phyloP scores from a whole-genome alignment of 92 coral and sea anemone genomes.

The Chrysogorgia sp. region DNA sequence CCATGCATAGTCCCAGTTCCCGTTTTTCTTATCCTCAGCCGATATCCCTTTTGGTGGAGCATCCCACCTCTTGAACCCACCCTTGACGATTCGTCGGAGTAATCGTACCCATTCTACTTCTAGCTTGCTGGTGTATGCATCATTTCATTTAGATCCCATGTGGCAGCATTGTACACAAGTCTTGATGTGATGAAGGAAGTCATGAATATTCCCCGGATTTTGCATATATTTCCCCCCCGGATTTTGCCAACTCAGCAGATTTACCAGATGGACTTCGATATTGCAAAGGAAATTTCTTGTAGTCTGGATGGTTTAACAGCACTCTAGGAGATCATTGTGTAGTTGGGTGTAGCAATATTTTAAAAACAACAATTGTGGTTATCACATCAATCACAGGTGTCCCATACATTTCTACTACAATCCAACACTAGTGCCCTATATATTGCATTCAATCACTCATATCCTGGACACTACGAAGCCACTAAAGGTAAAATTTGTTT shows the following conservation, averaged over 20 bases:
- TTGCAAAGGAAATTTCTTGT: slow-evolving; percentile 53
- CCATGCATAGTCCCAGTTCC: no score
- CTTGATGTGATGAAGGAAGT: no score
- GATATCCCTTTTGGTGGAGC: no score
- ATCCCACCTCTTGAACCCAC: no score
- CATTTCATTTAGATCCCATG: no score
- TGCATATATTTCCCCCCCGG: no score
- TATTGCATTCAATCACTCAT: slow-evolving; percentile 43
- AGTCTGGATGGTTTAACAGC: slow-evolving; percentile 63
- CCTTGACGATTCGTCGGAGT: no score
- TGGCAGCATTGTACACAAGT: no score
- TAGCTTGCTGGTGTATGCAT: no score
- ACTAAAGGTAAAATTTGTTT: slow-evolving; percentile 47
- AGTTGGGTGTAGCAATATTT: slow-evolving; percentile 45
- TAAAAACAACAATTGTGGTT: slow-evolving; percentile 50
- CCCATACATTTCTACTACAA: slow-evolving; percentile 26
- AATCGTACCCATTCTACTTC: no score
- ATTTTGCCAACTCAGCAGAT: slow-evolving; percentile 14
- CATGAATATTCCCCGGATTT: no score
- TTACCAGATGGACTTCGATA: slow-evolving; percentile 48
- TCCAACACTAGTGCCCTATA: slow-evolving; percentile 6
- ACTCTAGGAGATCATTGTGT: slow-evolving; percentile 64
- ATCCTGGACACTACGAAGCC: slow-evolving; percentile 50
- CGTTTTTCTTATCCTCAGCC: no score
- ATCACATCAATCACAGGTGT: slow-evolving; percentile 39